These are phyloP conservation scores for Bilobella aurantiaca DNA, from an alignment of 1,140 invertebrate species.

Conservation along the genomic window DNA sequence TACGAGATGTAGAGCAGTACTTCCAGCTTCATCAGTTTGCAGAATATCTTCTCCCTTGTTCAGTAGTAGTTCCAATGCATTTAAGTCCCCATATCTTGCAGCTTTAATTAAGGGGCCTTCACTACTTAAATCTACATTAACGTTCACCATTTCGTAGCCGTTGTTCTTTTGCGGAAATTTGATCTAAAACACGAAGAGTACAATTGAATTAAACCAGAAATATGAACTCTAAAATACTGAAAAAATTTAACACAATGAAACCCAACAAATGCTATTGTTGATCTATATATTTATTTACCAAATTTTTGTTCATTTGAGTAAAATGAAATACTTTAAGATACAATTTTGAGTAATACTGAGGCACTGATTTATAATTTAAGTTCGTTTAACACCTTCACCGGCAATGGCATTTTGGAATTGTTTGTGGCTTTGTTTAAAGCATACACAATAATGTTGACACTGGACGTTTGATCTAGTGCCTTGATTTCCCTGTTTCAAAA, in stretches of 20 bases:
- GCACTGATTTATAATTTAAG: no score
- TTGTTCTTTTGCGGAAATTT: not conserved
- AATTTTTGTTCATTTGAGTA: not conserved
- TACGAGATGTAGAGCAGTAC: not conserved
- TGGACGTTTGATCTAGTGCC: not conserved
- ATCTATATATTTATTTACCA: not conserved
- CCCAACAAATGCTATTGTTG: no score
- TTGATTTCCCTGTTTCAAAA: not conserved
- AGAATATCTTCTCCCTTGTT: not conserved
- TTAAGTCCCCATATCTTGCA: not conserved
- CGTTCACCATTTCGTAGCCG: conserved; percentile 4
- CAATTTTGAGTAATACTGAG: no score
- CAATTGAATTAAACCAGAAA: no score
- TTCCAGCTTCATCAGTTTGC: not conserved
- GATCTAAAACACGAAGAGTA: not conserved
- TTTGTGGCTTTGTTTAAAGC: not conserved
- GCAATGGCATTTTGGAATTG: not conserved
- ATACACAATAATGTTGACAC: not conserved
- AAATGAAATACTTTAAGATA: no score
- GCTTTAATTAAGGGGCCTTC: not conserved
- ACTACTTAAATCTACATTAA: not conserved
- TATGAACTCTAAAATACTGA: no score
- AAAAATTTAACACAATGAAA: no score
- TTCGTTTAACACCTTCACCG: not conserved
- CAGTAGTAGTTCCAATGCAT: not conserved